Percentiles rank a stretch among this genome's conserved stretches.
Evolutionary conservation across 2,888 invertebrate species (phyloP).

Genomic region (Bembecia ichneumoniformis): DNA sequence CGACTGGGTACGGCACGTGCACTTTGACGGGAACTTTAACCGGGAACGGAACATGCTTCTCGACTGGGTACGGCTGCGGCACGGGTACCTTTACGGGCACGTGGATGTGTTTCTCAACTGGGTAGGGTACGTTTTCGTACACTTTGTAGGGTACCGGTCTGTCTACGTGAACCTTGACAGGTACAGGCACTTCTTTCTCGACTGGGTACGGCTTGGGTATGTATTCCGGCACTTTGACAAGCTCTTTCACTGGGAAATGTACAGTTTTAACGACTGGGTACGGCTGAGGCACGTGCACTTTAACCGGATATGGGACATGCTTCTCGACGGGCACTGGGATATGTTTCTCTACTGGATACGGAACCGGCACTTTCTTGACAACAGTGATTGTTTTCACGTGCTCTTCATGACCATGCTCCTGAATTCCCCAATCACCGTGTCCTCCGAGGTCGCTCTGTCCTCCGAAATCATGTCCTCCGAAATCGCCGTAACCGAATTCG

Average conservation of each 20-base stretch:
- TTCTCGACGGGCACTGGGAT: constrained; percentile 79
- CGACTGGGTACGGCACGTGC: constrained; percentile 81
- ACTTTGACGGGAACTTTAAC: constrained; percentile 80
- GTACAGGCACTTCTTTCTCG: constrained; percentile 74
- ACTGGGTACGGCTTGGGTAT: constrained; percentile 80
- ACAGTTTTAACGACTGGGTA: constrained; percentile 80
- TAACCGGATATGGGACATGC: constrained; percentile 76
- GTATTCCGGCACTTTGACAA: constrained; percentile 77
- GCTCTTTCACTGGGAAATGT: constrained; percentile 76
- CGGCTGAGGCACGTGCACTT: constrained; percentile 79
- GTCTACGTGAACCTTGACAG: constrained; percentile 72
- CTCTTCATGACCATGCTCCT: constrained; percentile 37
- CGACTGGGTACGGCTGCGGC: constrained; percentile 81
- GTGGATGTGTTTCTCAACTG: constrained; percentile 75
- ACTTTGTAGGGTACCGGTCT: constrained; percentile 77
- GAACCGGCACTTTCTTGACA: constrained; percentile 80
- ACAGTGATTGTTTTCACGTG: constrained; percentile 78
- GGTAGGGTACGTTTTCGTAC: constrained; percentile 76
- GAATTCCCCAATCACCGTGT: constrained; percentile 15
- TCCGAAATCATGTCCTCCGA: constrained; percentile 28
- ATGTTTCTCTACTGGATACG: constrained; percentile 80
- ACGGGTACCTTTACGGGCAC: constrained; percentile 80
- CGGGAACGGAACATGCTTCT: constrained; percentile 77
- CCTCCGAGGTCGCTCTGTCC: constrained; percentile 22
- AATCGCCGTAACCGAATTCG: constrained; percentile 57